Evolutionary conservation across 2,797 vertebrate genomes (phyloP), one percentile per base, ranked within the genome.

Genomic region (Sebastiscus albofasciatus): DNA sequence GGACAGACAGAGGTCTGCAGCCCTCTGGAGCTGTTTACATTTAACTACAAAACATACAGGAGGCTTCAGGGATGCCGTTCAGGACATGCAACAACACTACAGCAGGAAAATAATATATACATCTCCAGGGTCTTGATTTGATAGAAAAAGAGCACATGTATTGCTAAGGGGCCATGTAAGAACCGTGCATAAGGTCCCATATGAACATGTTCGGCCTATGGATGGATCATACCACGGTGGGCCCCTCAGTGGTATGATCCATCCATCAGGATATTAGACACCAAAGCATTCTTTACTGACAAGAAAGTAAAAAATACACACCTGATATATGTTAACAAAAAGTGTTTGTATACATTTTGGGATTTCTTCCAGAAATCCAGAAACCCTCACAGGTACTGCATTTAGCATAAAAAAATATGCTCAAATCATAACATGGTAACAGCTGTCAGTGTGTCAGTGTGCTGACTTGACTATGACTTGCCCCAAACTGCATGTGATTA

Each of bases 21-120:
- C 60, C 75, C 58, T 54, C 36, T 60, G 65, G 42, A 54, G 62
- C 71, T 4, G 74, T 72, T 84, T 27, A 67, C 77, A 34, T 49
- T 66, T 58, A 46, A 59, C 36, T 39, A 8, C 61, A 66, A 58
- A 70, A 69, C 79, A 85, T 34, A 75, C 26, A 22, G 20, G 36
- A 56, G 67, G 54, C 67, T 60, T 6, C 33, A 14, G 42, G 31
- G 5, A 77, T 18, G 6, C 4, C 3, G 20, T 33, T 29, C 55
- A 31, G n/a, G n/a, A 60, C 70, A 75, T 36, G 52, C 69, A 79
- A 26, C 55, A 5, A 26, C 55, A 5, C 29, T 10, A 11, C 59
- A 55, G 73, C 34, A 22, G 27, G 10, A 67, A 14, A 36, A 24
- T 5, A 59, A 59, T 11, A 65, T 22, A 16, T 12, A 54, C 52